A percentile compares a stretch with the other conserved stretches of the same genome.
Conservation (phyloP, 1,140 invertebrate species). For the Diachasma alloeum region DNA sequence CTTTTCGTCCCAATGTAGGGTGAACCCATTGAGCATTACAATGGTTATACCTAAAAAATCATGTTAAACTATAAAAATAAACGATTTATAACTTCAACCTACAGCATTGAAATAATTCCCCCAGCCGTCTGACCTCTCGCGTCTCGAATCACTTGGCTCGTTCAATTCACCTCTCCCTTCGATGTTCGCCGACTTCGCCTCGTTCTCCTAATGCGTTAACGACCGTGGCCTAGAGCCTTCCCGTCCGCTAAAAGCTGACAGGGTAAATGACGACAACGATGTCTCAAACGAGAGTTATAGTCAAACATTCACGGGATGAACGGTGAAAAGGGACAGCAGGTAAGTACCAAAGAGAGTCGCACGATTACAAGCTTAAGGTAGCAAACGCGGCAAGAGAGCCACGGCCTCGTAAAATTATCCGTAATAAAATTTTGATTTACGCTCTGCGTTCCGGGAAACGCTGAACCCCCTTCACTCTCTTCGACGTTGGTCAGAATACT, state of each 20-base stretch:
- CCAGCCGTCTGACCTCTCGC: conserved; percentile 17
- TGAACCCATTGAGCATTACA: too few relatives aligned
- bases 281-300: conserved; percentile 5
- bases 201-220: conserved; percentile 43
- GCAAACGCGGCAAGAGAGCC: conserved; percentile 25
- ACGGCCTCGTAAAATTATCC: conserved; percentile 56
- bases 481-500: background rate
- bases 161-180: conserved; percentile 9
- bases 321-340: background rate
- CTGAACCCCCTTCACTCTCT: background rate
- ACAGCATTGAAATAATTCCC: background rate
- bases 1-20: too few relatives aligned
- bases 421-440: conserved; percentile 59
- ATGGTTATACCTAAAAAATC: background rate
- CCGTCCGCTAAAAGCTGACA: background rate
- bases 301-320: background rate
- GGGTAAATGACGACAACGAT: background rate
- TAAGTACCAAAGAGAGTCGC: conserved; percentile 3
- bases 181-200: conserved; percentile 27
- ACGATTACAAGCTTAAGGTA: conserved; percentile 53
- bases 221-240: background rate
- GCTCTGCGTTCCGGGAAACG: conserved; percentile 47
- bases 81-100: background rate
- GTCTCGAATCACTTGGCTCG: conserved; percentile 21
- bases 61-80: background rate